phyloP scores from a whole-genome alignment of 2,113 vertebrate species.

The Sebastes schlegelii region DNA sequence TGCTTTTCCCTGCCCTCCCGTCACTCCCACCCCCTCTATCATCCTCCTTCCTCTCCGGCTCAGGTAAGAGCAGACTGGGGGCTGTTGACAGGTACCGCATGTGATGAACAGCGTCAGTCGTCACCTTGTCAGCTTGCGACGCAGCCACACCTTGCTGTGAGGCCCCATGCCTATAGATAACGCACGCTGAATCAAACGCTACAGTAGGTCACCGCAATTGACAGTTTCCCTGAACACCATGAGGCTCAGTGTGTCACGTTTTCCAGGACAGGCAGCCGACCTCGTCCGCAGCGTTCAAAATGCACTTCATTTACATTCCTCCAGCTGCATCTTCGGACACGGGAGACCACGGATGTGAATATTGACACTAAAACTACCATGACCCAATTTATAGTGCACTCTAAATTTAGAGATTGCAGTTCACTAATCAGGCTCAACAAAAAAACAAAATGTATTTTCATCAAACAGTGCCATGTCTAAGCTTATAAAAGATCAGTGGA shows the following conservation, averaged over 20 bases:
- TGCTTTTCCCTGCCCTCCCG: neutral
- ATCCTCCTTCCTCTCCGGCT: slow-evolving; percentile 3
- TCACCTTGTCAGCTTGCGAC: slow-evolving; percentile 50
- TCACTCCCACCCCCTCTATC: slow-evolving; percentile 10
- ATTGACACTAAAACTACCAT: slow-evolving; percentile 38
- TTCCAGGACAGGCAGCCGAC: neutral
- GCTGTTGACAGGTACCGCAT: slow-evolving; percentile 49
- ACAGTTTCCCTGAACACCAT: neutral
- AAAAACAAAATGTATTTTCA: slow-evolving; percentile 4
- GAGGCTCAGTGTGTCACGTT: neutral
- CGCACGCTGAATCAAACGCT: slow-evolving; percentile 10
- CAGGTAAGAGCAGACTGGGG: slow-evolving; percentile 43
- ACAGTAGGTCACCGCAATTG: slow-evolving; percentile 16
- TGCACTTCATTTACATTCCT: slow-evolving; percentile 32
- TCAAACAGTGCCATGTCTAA: neutral
- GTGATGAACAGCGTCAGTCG: slow-evolving; percentile 61
- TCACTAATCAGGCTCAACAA: neutral
- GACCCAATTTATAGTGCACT: slow-evolving; percentile 54
- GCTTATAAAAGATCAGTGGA: slow-evolving; percentile 6
- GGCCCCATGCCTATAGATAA: slow-evolving; percentile 38
- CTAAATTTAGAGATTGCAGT: slow-evolving; percentile 62
- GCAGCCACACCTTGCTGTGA: slow-evolving; percentile 41
- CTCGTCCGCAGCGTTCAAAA: neutral
- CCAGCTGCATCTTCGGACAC: neutral
- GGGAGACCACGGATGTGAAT: slow-evolving; percentile 23